These are phyloP conservation scores for Apamea epomidion DNA, from an alignment of 2,888 invertebrate species.

Conservation along the genomic window DNA sequence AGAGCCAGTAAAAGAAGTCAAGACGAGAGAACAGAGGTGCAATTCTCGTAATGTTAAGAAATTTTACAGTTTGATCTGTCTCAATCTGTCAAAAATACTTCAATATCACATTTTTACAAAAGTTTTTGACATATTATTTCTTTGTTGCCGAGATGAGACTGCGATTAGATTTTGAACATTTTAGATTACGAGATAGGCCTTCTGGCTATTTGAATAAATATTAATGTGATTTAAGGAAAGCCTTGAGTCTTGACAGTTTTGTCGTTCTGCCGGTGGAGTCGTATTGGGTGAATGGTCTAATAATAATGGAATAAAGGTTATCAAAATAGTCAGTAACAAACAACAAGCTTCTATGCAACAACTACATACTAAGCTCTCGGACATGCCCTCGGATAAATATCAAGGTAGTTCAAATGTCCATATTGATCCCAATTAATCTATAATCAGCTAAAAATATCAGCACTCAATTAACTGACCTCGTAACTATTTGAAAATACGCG, in stretches of 20 bases:
- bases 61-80: neutral
- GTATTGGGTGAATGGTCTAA: neutral
- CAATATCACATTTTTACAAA: too few relatives aligned
- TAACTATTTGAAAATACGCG: constrained; percentile 14
- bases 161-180: neutral
- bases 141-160: too few relatives aligned
- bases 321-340: neutral
- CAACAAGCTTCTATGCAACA: neutral
- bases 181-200: neutral
- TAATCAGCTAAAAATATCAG: constrained; percentile 26
- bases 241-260: neutral
- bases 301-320: too few relatives aligned
- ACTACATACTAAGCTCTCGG: neutral
- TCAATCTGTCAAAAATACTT: neutral
- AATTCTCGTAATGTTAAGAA: neutral
- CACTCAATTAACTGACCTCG: constrained; percentile 31
- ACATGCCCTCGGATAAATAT: constrained; percentile 30
- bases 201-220: neutral
- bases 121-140: too few relatives aligned
- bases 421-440: constrained; percentile 40
- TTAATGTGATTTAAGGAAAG: neutral
- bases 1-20: neutral
- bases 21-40: neutral
- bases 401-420: constrained; percentile 26
- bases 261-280: neutral